Conservation (phyloP, 2,113 vertebrate species). For the Zosterops lateralis region DNA sequence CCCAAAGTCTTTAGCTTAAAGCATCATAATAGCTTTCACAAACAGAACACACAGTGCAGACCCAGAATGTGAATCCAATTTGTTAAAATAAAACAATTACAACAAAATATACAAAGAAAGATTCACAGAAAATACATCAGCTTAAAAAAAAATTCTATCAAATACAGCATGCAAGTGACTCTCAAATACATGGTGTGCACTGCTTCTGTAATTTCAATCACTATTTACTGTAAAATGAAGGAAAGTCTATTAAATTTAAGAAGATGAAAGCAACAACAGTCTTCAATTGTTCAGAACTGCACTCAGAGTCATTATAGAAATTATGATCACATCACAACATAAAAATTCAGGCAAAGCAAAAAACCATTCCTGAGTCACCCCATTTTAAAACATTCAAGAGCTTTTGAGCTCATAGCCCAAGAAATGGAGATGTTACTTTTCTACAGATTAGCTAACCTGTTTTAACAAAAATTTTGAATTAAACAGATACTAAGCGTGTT, state of each 20-base stretch:
- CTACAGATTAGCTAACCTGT: not conserved
- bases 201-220: not conserved
- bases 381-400: not conserved
- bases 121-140: not conserved
- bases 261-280: not conserved
- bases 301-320: not conserved
- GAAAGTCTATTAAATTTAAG: not conserved
- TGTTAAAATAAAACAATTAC: not conserved
- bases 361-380: not conserved
- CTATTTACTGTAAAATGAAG: not conserved
- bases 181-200: not conserved
- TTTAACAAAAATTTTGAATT: not conserved
- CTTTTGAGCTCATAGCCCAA: not conserved
- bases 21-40: not conserved
- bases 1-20: not conserved
- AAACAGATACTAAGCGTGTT: not conserved
- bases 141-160: not conserved
- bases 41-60: not conserved
- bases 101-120: not conserved
- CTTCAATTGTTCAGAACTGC: not conserved
- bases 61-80: not conserved
- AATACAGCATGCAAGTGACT: not conserved
- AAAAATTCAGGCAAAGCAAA: not conserved
- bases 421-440: not conserved
- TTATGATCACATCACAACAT: not conserved